Percentiles rank a stretch among this genome's conserved stretches.
phyloP scores from a whole-genome alignment of 2,113 vertebrate genomes.

The Bubo scandiacus region DNA sequence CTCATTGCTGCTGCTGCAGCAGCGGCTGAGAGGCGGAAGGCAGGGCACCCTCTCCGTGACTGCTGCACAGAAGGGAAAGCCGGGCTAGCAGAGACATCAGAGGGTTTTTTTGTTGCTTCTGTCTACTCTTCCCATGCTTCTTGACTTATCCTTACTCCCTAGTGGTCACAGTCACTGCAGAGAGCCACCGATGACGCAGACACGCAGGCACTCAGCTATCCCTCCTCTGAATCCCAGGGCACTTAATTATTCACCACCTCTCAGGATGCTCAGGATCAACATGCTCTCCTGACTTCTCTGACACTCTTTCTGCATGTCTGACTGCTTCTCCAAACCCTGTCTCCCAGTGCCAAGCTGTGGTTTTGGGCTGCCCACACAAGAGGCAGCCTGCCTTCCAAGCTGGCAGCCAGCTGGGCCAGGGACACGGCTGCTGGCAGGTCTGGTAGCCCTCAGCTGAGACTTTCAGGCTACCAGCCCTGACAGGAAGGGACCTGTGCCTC shows the following conservation, averaged over 20 bases:
- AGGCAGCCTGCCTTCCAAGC: not conserved
- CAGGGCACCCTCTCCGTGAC: not conserved
- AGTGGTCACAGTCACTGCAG: rapidly evolving
- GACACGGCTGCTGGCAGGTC: not conserved
- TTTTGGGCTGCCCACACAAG: not conserved
- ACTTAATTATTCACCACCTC: not conserved
- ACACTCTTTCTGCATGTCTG: rapidly evolving
- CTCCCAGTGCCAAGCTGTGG: not conserved
- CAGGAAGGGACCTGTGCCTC: not conserved
- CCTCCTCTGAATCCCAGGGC: not conserved
- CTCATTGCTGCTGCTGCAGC: not conserved
- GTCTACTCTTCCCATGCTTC: not conserved
- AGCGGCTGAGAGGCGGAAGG: not conserved
- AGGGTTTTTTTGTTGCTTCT: not conserved
- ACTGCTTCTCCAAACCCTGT: not conserved
- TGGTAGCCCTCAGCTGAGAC: not conserved
- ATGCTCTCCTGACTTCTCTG: not conserved
- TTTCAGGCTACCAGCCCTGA: not conserved
- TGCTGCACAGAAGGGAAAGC: not conserved
- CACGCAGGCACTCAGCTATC: not conserved
- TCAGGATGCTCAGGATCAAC: not conserved
- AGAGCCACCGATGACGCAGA: rapidly evolving
- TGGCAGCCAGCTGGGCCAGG: not conserved
- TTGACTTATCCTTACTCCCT: not conserved
- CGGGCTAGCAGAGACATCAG: not conserved